These are phyloP conservation scores for Latrodectus geometricus DNA, from an alignment of 1,140 invertebrate species.

Conservation along the genomic window DNA sequence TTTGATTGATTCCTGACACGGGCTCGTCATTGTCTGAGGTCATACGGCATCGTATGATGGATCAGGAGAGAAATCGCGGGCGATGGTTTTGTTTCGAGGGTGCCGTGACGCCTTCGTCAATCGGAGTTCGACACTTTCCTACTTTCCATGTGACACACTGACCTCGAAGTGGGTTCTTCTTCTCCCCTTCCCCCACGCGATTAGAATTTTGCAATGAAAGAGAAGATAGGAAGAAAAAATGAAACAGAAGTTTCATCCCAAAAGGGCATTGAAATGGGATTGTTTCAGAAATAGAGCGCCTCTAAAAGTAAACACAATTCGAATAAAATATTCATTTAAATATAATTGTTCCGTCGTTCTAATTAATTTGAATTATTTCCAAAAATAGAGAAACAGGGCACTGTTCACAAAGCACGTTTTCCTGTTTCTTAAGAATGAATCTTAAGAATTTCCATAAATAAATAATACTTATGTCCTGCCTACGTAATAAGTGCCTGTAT, in stretches of 20 bases:
- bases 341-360: no score
- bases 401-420: no score
- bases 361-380: no score
- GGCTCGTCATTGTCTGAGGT: no score
- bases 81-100: neutral
- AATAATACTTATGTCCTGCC: no score
- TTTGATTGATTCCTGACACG: neutral
- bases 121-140: neutral
- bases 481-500: no score
- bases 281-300: neutral
- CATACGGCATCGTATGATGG: no score
- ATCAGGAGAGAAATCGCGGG: no score
- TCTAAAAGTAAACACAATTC: neutral
- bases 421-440: no score
- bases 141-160: constrained; percentile 25
- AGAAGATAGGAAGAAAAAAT: neutral
- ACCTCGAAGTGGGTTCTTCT: constrained; percentile 20
- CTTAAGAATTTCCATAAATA: no score
- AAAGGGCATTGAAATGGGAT: neutral
- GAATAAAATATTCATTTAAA: no score
- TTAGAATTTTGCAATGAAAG: neutral
- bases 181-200: neutral
- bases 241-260: neutral
- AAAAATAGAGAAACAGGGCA: no score
- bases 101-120: neutral